A percentile compares a stretch with the other conserved stretches of the same genome.
phyloP scores from a whole-genome alignment of 1,140 invertebrate genomes.

The Drosophila sp. region DNA sequence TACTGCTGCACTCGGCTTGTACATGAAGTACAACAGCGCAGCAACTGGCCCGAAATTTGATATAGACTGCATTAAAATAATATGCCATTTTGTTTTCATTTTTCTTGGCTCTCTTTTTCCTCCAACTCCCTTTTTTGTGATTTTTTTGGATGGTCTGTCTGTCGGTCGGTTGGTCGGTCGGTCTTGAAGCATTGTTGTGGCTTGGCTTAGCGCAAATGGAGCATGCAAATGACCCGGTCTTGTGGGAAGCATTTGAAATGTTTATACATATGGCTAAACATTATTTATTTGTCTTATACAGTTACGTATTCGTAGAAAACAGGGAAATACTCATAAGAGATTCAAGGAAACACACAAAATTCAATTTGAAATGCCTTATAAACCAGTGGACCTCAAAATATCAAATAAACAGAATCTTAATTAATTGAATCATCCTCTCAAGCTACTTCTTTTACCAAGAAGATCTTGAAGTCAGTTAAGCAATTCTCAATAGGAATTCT shows the following conservation, averaged over 20 bases:
- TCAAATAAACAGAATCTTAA: too few relatives aligned
- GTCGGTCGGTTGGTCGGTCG: background rate
- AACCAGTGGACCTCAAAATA: too few relatives aligned
- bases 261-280: constrained; percentile 28
- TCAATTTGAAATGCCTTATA: background rate
- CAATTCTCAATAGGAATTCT: too few relatives aligned
- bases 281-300: constrained; percentile 30
- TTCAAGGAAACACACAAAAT: background rate
- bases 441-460: too few relatives aligned
- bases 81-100: constrained; percentile 14
- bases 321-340: constrained; percentile 12
- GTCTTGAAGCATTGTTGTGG: background rate
- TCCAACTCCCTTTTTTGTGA: background rate
- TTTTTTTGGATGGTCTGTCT: background rate
- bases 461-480: too few relatives aligned
- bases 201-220: constrained; percentile 8
- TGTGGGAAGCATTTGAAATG: constrained; percentile 13
- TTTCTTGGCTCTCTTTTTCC: background rate
- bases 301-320: constrained; percentile 9
- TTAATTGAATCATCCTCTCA: too few relatives aligned
- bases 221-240: constrained; percentile 11
- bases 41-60: background rate
- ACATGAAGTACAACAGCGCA: constrained; percentile 1
- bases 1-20: background rate
- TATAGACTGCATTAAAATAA: constrained; percentile 10